Base-by-base conservation (phyloP, 2,113 vertebrate genomes). In the Poeciliopsis turrubarensis region DNA sequence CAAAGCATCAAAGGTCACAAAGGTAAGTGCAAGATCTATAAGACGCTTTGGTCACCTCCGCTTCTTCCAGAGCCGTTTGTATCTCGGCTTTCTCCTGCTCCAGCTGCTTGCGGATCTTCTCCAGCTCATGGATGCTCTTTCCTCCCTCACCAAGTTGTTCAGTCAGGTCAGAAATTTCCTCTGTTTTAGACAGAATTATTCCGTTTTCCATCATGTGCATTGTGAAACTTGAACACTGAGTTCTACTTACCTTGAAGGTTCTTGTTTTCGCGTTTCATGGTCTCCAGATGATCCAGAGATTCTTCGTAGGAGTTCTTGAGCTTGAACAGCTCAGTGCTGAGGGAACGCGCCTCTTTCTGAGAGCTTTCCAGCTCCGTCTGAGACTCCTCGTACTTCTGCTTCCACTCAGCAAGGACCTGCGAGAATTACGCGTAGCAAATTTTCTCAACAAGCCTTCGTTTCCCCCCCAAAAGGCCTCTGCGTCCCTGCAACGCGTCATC, bases 281-380 rank as follows among this genome's bases (percentile, higher is more conserved):
- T 96, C 87, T 96, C 95, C 4, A 98, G 91, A 0, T 96, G 95
- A 70, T 96, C 95, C 69, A 97, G 84, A 80, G 93, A 78, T 86
- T 97, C 96, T 83, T 96, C 95, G 4, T 95, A 97, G 32, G 95
- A 94, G 4, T 95, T 96, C 78, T 96, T 97, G 93, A 96, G 84
- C 82, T 96, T 96, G 72, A 96, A 96, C 80, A 95, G 89, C 73
- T 96, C 95, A 19, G 95, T 95, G 65, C 95, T 96, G 25, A 95
- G 92, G 54, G 95, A 95, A 26, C 95, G 93, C 75, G 95, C 91
- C 54, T 96, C 95, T 44, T 96, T 96, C 65, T 91, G 94, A 70
- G 94, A 22, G n/a, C 89, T 92, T 73, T 96, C 95, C 39, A 96
- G 70, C 61, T 96, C 95, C 68, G 95, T 60, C 73, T 93, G 92